phyloP scores from a whole-genome alignment of 2,797 vertebrate genomes.

The Microctenopoma lineatum region DNA sequence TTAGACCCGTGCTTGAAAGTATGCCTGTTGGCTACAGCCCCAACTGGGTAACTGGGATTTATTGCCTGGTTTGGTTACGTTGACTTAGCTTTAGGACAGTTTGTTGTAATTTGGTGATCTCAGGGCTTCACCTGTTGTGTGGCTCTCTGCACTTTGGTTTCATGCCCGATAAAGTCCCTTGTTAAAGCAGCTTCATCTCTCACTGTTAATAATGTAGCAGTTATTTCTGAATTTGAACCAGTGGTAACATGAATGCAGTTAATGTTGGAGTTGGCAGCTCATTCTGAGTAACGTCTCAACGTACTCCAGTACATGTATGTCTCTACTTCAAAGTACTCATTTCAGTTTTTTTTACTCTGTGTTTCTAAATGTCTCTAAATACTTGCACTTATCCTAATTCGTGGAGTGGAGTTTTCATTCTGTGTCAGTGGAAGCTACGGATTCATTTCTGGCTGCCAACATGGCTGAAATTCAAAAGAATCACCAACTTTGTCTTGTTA shows the following conservation, averaged over 20 bases:
- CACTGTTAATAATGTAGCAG: background rate
- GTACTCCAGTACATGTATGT: background rate
- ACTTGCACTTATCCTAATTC: conserved; percentile 16
- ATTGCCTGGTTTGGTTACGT: background rate
- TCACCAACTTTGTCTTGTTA: conserved; percentile 39
- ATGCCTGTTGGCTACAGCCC: background rate
- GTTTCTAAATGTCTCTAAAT: background rate
- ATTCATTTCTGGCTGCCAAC: conserved; percentile 28
- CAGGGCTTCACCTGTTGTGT: conserved; percentile 1
- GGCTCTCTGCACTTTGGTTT: conserved; percentile 3
- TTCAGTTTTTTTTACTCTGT: background rate
- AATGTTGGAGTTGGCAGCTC: background rate
- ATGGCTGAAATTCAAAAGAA: conserved; percentile 29
- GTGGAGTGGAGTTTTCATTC: conserved; percentile 8
- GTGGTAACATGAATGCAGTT: background rate
- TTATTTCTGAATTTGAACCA: conserved; percentile 5
- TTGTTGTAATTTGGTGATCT: background rate
- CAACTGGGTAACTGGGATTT: background rate
- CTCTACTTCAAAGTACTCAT: background rate
- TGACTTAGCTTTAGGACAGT: background rate
- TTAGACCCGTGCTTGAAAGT: background rate
- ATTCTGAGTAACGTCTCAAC: background rate
- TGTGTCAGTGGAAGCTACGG: conserved; percentile 24
- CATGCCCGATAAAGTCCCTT: conserved; percentile 20
- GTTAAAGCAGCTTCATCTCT: conserved; percentile 14